phyloP scores from a whole-genome alignment of 1,140 invertebrate genomes.

The Nephotettix cincticeps region DNA sequence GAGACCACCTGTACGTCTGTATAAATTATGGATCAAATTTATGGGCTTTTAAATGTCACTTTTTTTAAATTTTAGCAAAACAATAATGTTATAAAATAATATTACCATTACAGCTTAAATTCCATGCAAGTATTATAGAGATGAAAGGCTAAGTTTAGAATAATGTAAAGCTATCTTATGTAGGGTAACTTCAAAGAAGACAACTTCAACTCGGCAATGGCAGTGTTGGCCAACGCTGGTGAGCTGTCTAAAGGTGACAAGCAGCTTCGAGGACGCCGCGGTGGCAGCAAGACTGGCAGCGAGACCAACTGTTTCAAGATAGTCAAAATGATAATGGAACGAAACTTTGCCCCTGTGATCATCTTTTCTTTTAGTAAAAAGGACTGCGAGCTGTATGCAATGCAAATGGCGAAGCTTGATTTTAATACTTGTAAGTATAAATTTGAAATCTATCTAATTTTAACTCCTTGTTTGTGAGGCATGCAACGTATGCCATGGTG shows the following conservation, averaged over 20 bases:
- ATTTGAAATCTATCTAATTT: neutral
- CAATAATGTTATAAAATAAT: too few relatives aligned
- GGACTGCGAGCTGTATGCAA: conserved; percentile 96
- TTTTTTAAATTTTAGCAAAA: too few relatives aligned
- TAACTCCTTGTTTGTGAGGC: too few relatives aligned
- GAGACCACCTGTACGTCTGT: too few relatives aligned
- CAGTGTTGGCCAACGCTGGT: conserved; percentile 70
- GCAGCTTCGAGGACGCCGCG: conserved; percentile 63
- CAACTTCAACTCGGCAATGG: conserved; percentile 97
- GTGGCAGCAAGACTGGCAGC: conserved; percentile 62
- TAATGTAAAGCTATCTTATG: too few relatives aligned
- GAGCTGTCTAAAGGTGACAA: conserved; percentile 75
- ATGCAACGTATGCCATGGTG: too few relatives aligned
- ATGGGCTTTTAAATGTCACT: too few relatives aligned
- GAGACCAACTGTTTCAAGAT: conserved; percentile 94
- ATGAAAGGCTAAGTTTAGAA: too few relatives aligned
- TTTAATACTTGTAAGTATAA: conserved; percentile 76
- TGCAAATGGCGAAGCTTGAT: conserved; percentile 95
- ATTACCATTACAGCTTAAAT: too few relatives aligned
- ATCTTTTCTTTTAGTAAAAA: conserved; percentile 99
- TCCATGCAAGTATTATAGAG: too few relatives aligned
- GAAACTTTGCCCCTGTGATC: conserved; percentile 96
- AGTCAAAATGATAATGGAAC: conserved; percentile 98
- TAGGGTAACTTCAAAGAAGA: conserved; percentile 95
- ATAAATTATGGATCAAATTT: too few relatives aligned